Percentiles rank a stretch among this genome's conserved stretches.
Evolutionary conservation across 23 tunicate genomes (phyloP).

Genomic region (Styela clava): DNA sequence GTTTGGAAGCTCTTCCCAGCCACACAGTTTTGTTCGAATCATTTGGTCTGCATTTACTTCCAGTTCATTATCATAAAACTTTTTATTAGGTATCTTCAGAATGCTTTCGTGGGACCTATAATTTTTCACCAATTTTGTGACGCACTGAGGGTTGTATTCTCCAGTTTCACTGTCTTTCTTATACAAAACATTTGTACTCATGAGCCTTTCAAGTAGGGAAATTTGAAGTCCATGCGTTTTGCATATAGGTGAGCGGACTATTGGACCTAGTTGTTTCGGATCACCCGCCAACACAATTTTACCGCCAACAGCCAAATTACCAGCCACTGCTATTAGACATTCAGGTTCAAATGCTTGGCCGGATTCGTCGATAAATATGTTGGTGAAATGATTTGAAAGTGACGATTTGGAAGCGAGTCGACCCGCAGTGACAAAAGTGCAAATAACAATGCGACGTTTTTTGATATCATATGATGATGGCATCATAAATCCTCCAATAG

Average conservation of each 20-base stretch:
- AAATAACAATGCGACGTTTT: conserved; percentile 31
- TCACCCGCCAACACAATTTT: conserved; percentile 54
- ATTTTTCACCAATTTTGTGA: conserved; percentile 38
- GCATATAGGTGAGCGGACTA: conserved; percentile 31
- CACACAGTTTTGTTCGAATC: not conserved
- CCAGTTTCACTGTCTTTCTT: not conserved
- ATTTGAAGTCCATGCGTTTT: conserved; percentile 14
- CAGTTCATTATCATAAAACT: conserved; percentile 43
- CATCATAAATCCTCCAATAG: conserved; percentile 31
- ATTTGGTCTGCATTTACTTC: conserved; percentile 8
- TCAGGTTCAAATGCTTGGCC: conserved; percentile 88
- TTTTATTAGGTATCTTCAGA: conserved; percentile 22
- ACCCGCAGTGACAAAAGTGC: conserved; percentile 77
- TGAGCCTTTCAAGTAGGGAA: conserved; percentile 38
- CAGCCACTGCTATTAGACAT: conserved; percentile 55
- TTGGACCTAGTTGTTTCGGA: conserved; percentile 56
- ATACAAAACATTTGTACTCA: conserved; percentile 10
- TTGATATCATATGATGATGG: conserved; percentile 34
- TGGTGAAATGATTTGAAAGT: conserved; percentile 46
- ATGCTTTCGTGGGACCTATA: conserved; percentile 35
- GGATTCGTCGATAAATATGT: conserved; percentile 79
- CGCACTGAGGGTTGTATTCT: conserved; percentile 32
- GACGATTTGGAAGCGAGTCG: conserved; percentile 35
- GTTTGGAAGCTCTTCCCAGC: conserved; percentile 33
- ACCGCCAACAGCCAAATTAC: conserved; percentile 32